Percentiles rank a stretch among this genome's conserved stretches.
These are phyloP conservation scores for Setophaga petechia DNA, from an alignment of 2,113 vertebrate species.

Conservation along the genomic window DNA sequence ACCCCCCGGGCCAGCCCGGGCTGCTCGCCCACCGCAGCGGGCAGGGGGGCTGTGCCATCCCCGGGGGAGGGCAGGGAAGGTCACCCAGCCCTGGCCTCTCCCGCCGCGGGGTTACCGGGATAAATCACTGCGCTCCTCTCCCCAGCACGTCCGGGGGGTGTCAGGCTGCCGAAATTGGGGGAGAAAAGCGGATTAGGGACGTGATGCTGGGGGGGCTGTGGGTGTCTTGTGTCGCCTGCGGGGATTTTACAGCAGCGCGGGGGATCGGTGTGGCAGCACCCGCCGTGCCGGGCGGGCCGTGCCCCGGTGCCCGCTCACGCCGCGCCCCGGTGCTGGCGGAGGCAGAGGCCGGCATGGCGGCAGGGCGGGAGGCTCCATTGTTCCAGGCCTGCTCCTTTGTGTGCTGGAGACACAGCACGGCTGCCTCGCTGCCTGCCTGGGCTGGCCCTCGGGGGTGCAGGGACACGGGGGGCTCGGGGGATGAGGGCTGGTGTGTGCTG, in stretches of 20 bases:
- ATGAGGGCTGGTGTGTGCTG: neutral
- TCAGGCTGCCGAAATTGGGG: accelerated
- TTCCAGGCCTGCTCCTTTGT: conserved; percentile 47
- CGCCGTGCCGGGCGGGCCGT: accelerated
- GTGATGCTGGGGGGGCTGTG: accelerated
- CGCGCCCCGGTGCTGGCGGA: neutral
- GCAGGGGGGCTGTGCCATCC: neutral
- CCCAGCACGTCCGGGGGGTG: neutral
- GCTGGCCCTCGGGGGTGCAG: neutral
- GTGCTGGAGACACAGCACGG: neutral
- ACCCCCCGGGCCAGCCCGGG: neutral
- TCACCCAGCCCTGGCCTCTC: neutral
- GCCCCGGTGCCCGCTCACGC: neutral
- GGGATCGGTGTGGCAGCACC: accelerated
- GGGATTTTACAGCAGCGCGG: accelerated
- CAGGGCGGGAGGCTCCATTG: conserved; percentile 47
- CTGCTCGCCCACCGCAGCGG: neutral
- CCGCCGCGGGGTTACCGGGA: neutral
- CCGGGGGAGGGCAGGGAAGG: neutral
- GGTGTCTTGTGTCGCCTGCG: neutral
- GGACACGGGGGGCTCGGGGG: neutral
- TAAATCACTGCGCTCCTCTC: neutral
- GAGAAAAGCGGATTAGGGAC: neutral
- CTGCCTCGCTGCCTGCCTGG: neutral
- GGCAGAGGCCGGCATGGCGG: conserved; percentile 15